Conservation (phyloP, 2,113 vertebrate genomes). For the Salminus brasiliensis region DNA sequence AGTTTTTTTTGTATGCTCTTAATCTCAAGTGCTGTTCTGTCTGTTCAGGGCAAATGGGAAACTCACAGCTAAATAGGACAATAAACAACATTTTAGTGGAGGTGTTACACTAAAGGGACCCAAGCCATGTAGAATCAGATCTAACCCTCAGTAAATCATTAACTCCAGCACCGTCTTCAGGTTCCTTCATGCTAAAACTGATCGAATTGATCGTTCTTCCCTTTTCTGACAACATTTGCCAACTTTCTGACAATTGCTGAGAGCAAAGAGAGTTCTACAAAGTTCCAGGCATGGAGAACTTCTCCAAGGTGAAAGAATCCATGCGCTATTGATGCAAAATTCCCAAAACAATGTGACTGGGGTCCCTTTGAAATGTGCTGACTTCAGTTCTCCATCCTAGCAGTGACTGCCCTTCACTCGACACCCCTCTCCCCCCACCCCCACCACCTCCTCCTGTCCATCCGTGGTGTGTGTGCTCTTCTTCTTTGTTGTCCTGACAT, state of each 20-base stretch:
- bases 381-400: conserved; percentile 68
- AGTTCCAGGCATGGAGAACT: no score
- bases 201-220: background rate
- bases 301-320: background rate
- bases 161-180: background rate
- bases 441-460: conserved; percentile 57
- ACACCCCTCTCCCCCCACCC: conserved; percentile 43
- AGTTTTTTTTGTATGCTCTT: conserved; percentile 14
- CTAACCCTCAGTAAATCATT: conserved; percentile 3
- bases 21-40: conserved; percentile 14
- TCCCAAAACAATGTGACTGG: conserved; percentile 66
- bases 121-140: conserved; percentile 64
- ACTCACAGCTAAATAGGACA: conserved; percentile 55
- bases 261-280: conserved; percentile 16
- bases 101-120: conserved; percentile 69
- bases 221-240: background rate
- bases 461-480: conserved; percentile 73
- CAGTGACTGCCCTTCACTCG: conserved; percentile 66
- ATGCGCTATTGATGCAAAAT: background rate
- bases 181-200: background rate
- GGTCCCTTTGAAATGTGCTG: conserved; percentile 89
- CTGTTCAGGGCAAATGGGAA: conserved; percentile 22
- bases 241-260: conserved; percentile 38
- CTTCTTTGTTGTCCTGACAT: conserved; percentile 63
- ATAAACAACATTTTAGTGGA: conserved; percentile 57